Base-by-base conservation (phyloP, 2,797 vertebrate species). In the Typhlichthys subterraneus region DNA sequence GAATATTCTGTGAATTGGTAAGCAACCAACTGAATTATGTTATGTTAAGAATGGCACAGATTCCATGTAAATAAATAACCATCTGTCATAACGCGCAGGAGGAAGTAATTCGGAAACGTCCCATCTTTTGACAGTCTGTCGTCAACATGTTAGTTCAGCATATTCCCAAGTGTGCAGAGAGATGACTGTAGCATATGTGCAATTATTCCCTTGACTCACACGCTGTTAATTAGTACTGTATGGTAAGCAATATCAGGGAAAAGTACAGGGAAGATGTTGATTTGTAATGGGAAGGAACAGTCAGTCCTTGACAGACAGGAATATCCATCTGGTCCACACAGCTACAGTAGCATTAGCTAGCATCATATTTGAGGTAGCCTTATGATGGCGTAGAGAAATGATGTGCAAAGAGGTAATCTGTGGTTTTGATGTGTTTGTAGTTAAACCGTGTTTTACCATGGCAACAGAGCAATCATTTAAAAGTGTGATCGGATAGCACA, bases 341-440 rank as follows among this genome's bases (percentile, higher is more conserved):
- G 33, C 33, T 38, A 23, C 23, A 23, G 23, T 23, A 23, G 23
- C 23, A 38, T 5, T 8, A 38, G 33, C 33, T 38, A 38, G 6
- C 33, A 38, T 38, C 33, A 38, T 38, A 8, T 38, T 38, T 38
- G 6, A 38, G 6, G 33, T 38, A 38, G 33, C 33, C 7, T 38
- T 38, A 38, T 38, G 33, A 38, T 38, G 33, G 33, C 33, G 33
- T 38, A 38, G 33, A 38, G 33, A 38, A 7, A 38, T 38, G 5
- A 38, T 38, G 6, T 8, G 33, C 5, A 38, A 38, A 38, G 33
- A 38, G 33, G 33, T 38, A 5, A 38, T 38, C 7, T 8, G 23
- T 38, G 33, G 33, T 38, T 38, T 38, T 38, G 33, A 5, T 38
- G 33, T 33, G 33, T 38, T 38, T 69, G 56, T 53, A 59, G 72